phyloP scores from a whole-genome alignment of 2,888 invertebrate species.

The Acronicta aceris region DNA sequence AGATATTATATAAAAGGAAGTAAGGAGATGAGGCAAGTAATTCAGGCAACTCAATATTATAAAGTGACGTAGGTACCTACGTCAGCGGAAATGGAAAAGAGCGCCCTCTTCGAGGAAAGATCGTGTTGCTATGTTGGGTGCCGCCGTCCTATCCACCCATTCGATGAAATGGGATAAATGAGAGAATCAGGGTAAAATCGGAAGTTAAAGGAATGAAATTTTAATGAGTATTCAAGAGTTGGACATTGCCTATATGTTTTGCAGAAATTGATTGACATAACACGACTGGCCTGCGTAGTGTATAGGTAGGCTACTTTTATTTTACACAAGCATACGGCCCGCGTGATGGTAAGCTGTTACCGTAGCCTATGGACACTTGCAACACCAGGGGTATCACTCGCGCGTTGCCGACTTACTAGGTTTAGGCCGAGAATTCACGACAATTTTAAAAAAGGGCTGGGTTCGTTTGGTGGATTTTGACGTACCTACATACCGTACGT shows the following conservation, averaged over 20 bases:
- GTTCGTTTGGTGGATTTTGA: no score
- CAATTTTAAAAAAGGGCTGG: no score
- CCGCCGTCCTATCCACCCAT: conserved; percentile 4
- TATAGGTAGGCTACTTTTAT: no score
- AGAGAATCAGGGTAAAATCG: conserved; percentile 2
- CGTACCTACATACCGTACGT: no score
- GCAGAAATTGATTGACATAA: neutral
- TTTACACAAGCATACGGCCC: no score
- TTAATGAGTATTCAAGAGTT: conserved; percentile 14
- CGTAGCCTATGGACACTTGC: no score
- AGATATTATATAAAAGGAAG: conserved; percentile 22
- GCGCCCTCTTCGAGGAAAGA: conserved; percentile 29
- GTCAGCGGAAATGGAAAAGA: conserved; percentile 72
- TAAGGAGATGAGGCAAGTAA: conserved; percentile 62
- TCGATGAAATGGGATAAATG: neutral
- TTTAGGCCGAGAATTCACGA: no score
- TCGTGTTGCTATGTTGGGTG: conserved; percentile 4
- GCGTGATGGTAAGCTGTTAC: no score
- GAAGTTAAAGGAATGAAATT: conserved; percentile 21
- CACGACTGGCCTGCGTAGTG: no score
- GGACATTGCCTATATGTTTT: neutral
- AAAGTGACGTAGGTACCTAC: conserved; percentile 55
- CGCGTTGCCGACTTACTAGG: no score
- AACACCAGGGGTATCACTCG: no score
- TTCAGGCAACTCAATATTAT: conserved; percentile 72